phyloP scores from a whole-genome alignment of 2,797 vertebrate species.

The Telmatherina bonti region DNA sequence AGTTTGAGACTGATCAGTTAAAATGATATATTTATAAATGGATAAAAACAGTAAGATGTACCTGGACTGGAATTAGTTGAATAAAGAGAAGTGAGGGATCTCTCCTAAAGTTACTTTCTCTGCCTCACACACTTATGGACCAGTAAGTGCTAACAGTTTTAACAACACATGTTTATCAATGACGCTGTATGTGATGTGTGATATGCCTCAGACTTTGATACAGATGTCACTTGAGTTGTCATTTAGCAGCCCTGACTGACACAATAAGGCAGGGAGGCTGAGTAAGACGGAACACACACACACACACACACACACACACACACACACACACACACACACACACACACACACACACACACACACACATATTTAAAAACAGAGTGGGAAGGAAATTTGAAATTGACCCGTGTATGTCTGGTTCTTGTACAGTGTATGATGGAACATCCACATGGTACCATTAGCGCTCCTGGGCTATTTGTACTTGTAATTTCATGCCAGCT shows the following conservation, averaged over 20 bases:
- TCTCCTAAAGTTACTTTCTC: conserved; percentile 45
- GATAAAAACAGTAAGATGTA: neutral
- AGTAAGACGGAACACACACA: conserved; percentile 21
- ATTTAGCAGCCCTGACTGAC: conserved; percentile 32
- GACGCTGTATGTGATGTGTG: conserved; percentile 9
- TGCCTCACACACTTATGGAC: conserved; percentile 41
- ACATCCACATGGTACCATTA: neutral
- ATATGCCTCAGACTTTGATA: conserved; percentile 8
- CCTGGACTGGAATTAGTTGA: neutral
- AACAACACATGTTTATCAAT: conserved; percentile 47
- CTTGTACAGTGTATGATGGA: neutral
- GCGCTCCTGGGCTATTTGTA: neutral
- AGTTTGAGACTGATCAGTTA: neutral
- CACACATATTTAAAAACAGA: conserved; percentile 45
- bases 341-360: conserved; percentile 24
- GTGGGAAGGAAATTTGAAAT: conserved; percentile 9
- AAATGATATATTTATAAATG: neutral
- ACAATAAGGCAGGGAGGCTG: neutral
- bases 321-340: conserved; percentile 24
- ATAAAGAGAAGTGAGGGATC: neutral
- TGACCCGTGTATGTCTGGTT: neutral
- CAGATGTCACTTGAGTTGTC: conserved; percentile 48
- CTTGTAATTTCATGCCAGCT: neutral
- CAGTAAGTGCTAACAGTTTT: conserved; percentile 42
- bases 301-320: conserved; percentile 24